These are phyloP conservation scores for Enchytraeus crypticus DNA, from an alignment of 2,888 invertebrate genomes.

Conservation along the genomic window DNA sequence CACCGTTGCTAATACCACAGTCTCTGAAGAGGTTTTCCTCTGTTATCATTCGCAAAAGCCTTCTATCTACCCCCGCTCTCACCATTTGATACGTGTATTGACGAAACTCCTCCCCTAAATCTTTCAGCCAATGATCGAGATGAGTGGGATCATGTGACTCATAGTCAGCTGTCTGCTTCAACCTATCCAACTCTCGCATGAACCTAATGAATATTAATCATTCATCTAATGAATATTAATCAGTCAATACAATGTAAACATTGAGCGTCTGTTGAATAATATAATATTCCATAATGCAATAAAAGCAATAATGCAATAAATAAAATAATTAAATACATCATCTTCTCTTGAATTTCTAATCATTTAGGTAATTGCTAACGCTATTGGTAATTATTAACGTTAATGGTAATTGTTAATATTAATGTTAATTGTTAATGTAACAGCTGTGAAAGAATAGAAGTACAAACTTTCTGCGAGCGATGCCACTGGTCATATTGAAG, in stretches of 20 bases:
- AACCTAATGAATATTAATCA: background rate
- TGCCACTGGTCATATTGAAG: constrained; percentile 84
- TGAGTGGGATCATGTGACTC: constrained; percentile 84
- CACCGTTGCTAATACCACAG: constrained; percentile 85
- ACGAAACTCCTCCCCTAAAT: constrained; percentile 77
- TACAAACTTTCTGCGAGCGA: constrained; percentile 70
- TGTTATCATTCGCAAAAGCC: constrained; percentile 67
- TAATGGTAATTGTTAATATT: too few species aligned
- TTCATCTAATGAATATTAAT: background rate
- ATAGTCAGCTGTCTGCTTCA: constrained; percentile 93
- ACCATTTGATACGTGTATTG: constrained; percentile 95
- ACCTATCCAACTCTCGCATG: constrained; percentile 66
- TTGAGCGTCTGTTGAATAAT: background rate
- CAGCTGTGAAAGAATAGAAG: background rate
- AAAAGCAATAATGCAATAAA: too few species aligned
- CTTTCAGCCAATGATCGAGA: constrained; percentile 59
- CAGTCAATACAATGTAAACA: background rate
- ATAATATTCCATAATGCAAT: background rate
- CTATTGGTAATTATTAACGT: too few species aligned
- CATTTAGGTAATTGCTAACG: too few species aligned
- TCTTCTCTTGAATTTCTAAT: too few species aligned
- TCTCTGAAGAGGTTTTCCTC: constrained; percentile 85
- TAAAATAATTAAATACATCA: too few species aligned
- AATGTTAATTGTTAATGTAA: too few species aligned
- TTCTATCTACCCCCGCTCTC: constrained; percentile 86